phyloP scores from a whole-genome alignment of 2,113 vertebrate genomes.

The Hiodon alosoides region DNA sequence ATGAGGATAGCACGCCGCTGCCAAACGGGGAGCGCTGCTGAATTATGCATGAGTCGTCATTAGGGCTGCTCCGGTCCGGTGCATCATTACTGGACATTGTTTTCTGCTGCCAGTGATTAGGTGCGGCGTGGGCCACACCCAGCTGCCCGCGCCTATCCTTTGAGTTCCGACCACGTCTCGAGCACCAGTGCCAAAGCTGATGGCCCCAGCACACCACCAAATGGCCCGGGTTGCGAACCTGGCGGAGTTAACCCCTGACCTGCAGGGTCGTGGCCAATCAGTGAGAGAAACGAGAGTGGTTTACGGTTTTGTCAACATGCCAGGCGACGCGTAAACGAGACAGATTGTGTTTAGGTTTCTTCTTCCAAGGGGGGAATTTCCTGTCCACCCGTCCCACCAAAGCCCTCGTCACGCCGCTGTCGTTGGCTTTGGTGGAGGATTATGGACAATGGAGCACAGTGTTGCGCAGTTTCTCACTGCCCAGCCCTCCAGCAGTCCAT shows the following conservation, averaged over 20 bases:
- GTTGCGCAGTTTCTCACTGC: too few relatives aligned
- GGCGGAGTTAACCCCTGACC: constrained; percentile 60
- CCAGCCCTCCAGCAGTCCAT: too few relatives aligned
- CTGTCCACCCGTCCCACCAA: constrained; percentile 14
- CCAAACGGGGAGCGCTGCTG: constrained; percentile 98
- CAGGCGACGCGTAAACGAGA: constrained; percentile 36
- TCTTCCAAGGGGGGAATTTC: constrained; percentile 37
- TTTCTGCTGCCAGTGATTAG: constrained; percentile 97
- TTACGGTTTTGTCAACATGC: constrained; percentile 61
- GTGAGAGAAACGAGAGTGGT: constrained; percentile 51
- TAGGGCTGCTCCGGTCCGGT: constrained; percentile 95
- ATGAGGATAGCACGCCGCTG: constrained; percentile 99
- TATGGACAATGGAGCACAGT: too few relatives aligned
- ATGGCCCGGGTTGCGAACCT: constrained; percentile 56
- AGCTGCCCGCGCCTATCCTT: constrained; percentile 73
- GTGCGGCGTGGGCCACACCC: constrained; percentile 80
- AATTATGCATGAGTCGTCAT: constrained; percentile 99
- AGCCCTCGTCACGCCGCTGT: neutral
- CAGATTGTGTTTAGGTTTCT: constrained; percentile 34
- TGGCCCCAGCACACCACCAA: constrained; percentile 52
- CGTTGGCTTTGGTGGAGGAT: too few relatives aligned
- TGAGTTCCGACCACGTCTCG: constrained; percentile 59
- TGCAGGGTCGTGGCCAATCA: constrained; percentile 32
- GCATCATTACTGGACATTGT: constrained; percentile 99
- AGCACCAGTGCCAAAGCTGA: constrained; percentile 77